Percentiles rank a stretch among this genome's conserved stretches.
Evolutionary conservation across 1,140 invertebrate species (phyloP).

Genomic region (Atta texana): DNA sequence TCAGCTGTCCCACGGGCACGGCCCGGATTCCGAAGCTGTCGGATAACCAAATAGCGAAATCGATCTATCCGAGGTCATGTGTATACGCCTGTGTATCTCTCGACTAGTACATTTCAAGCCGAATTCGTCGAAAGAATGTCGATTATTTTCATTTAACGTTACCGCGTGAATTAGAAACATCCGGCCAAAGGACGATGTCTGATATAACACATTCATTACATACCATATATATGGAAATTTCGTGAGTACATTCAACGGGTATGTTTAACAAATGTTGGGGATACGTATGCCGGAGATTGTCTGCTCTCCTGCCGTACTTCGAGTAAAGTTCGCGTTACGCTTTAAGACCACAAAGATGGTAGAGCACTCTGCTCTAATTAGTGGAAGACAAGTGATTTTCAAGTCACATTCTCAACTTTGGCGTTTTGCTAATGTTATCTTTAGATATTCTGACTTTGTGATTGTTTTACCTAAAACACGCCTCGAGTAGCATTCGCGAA

Average conservation of each 20-base stretch:
- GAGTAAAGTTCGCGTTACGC: constrained; percentile 41
- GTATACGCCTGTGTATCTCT: constrained; percentile 37
- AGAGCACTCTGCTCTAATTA: constrained; percentile 57
- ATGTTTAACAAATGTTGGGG: constrained; percentile 43
- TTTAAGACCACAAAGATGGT: constrained; percentile 50
- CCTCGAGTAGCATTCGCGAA: background rate
- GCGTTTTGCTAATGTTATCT: constrained; percentile 43
- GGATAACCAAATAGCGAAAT: constrained; percentile 73
- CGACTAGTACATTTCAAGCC: background rate
- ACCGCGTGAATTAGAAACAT: background rate
- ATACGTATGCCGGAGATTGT: background rate
- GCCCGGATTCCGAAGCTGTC: constrained; percentile 67
- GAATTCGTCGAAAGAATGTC: constrained; percentile 11
- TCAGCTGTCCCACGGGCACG: constrained; percentile 68
- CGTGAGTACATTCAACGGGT: constrained; percentile 7
- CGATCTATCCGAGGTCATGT: constrained; percentile 61
- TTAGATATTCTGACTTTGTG: constrained; percentile 33
- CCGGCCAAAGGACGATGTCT: background rate
- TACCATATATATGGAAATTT: constrained; percentile 35
- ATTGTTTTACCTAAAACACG: background rate
- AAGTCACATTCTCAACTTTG: constrained; percentile 37
- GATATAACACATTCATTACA: background rate
- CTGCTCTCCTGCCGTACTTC: constrained; percentile 20
- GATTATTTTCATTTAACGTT: constrained; percentile 36
- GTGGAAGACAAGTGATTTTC: constrained; percentile 49